Percentiles rank a stretch among this genome's conserved stretches.
These are phyloP conservation scores for Dryocosmus kuriphilus DNA, from an alignment of 2,888 invertebrate species.

Conservation along the genomic window DNA sequence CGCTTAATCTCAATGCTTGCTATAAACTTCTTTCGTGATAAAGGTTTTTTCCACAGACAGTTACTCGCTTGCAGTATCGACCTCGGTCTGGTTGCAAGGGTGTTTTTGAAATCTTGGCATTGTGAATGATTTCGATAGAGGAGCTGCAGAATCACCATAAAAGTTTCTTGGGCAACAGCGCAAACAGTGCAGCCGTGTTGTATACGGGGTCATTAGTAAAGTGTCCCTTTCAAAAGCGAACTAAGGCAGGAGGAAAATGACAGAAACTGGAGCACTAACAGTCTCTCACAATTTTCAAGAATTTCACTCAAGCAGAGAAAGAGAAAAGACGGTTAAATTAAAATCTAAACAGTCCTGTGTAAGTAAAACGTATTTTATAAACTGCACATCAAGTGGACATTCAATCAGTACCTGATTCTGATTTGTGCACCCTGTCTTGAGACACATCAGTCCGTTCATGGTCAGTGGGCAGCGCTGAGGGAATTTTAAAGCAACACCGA, in stretches of 20 bases:
- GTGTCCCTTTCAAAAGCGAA: slow-evolving; percentile 3
- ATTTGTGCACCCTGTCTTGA: slow-evolving; percentile 25
- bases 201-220: not conserved
- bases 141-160: not conserved
- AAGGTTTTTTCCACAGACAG: not conserved
- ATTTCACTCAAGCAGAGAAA: not conserved
- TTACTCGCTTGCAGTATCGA: not conserved
- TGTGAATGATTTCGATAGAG: slow-evolving; percentile 4
- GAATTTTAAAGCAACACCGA: slow-evolving; percentile 1
- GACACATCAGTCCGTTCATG: slow-evolving; percentile 15
- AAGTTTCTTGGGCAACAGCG: not conserved
- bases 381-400: slow-evolving; percentile 23
- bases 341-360: slow-evolving; percentile 14
- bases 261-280: not conserved
- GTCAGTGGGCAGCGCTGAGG: not conserved
- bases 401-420: slow-evolving; percentile 37
- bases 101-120: slow-evolving; percentile 5
- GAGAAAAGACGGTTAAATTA: slow-evolving; percentile 1
- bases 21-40: not conserved
- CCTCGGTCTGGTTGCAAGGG: not conserved
- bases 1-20: not conserved
- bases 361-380: slow-evolving; percentile 28
- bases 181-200: not conserved
- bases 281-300: not conserved
- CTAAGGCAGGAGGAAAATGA: not conserved